A percentile compares a stretch with the other conserved stretches of the same genome.
These are phyloP conservation scores for Pongo abelii DNA, from an alignment of 2,113 vertebrate genomes.

Conservation along the genomic window DNA sequence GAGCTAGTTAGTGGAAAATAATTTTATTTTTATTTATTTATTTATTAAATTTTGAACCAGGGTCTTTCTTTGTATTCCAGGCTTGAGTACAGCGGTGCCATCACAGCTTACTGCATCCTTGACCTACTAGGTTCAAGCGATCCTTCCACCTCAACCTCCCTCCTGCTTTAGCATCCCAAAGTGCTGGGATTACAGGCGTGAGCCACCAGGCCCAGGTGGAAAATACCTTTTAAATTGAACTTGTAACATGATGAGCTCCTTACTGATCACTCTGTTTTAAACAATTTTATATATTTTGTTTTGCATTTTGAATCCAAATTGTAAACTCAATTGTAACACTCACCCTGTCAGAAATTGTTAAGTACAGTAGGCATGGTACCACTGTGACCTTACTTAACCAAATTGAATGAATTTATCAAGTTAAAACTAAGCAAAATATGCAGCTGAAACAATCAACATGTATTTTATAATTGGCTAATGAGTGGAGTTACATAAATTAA, in stretches of 20 bases:
- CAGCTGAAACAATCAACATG: neutral
- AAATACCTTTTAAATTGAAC: neutral
- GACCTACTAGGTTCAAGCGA: too few species aligned
- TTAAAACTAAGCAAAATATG: slow-evolving; percentile 15
- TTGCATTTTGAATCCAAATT: neutral
- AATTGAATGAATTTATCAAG: neutral
- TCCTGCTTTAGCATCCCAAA: too few species aligned
- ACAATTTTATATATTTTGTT: neutral
- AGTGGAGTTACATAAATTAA: neutral
- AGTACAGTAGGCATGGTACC: neutral
- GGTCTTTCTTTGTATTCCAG: neutral
- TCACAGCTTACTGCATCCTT: too few species aligned
- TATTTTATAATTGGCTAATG: neutral
- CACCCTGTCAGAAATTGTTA: neutral
- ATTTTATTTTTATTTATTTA: neutral
- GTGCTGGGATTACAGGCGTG: too few species aligned
- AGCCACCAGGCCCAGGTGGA: too few species aligned
- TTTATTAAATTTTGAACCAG: neutral
- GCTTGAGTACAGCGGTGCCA: too few species aligned
- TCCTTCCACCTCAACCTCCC: too few species aligned
- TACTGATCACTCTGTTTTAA: neutral
- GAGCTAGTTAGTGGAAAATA: neutral
- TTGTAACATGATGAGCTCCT: neutral
- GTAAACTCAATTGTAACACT: neutral
- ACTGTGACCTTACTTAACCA: neutral